Evolutionary conservation across 2,888 invertebrate species (phyloP).

Genomic region (Orthosia gracilis): DNA sequence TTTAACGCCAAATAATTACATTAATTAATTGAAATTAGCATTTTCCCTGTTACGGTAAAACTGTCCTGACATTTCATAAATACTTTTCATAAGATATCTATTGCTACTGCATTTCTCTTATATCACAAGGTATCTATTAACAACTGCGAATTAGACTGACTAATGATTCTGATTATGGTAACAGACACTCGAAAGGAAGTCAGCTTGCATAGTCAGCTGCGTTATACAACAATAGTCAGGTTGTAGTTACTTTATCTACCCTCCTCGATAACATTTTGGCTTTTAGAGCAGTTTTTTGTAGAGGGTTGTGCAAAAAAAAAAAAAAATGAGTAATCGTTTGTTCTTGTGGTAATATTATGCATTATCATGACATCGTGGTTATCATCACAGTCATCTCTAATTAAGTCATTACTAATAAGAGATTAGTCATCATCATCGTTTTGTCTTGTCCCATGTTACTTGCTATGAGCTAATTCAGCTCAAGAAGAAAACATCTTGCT

Average conservation of each 20-base stretch:
- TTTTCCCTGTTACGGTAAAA: too few species aligned
- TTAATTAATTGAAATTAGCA: too few species aligned
- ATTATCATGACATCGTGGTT: not conserved
- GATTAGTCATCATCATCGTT: not conserved
- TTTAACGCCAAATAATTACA: too few species aligned
- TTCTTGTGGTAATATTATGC: not conserved
- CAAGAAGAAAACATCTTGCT: too few species aligned
- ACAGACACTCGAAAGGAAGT: slow-evolving; percentile 16
- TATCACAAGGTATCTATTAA: not conserved
- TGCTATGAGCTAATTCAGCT: too few species aligned
- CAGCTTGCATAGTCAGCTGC: slow-evolving; percentile 35
- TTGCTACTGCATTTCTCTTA: not conserved
- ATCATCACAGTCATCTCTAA: not conserved
- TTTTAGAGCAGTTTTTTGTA: not conserved
- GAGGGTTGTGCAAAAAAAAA: not conserved
- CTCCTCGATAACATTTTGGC: not conserved
- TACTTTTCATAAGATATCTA: not conserved
- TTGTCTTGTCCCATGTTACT: not conserved
- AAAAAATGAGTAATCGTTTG: not conserved
- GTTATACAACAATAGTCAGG: slow-evolving; percentile 8
- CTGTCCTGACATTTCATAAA: not conserved
- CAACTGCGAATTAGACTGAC: slow-evolving; percentile 21
- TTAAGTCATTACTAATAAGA: not conserved
- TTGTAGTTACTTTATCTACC: slow-evolving; percentile 17
- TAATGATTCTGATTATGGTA: slow-evolving; percentile 39